phyloP scores from a whole-genome alignment of 2,888 invertebrate genomes.

The Phytoseiulus persimilis region DNA sequence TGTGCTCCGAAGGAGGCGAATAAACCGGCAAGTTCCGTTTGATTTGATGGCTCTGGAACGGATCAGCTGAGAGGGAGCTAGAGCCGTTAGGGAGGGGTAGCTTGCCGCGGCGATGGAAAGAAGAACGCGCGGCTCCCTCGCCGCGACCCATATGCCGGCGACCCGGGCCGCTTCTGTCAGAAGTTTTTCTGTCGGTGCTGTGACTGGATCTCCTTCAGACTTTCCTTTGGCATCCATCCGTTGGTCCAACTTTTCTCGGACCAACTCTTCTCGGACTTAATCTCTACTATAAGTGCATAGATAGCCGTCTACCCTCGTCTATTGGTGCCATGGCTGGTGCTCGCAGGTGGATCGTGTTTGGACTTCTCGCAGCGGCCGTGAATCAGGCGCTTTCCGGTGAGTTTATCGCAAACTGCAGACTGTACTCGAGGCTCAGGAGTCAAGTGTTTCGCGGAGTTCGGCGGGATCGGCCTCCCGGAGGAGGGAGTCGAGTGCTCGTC shows the following conservation, averaged over 20 bases:
- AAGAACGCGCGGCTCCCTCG: slow-evolving; percentile 8
- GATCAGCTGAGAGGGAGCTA: neutral
- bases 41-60: neutral
- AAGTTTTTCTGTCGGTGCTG: slow-evolving; percentile 33
- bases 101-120: slow-evolving; percentile 24
- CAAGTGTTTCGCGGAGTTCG: no score
- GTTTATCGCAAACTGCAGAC: neutral
- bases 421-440: neutral
- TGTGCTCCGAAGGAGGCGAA: neutral
- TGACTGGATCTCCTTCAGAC: neutral
- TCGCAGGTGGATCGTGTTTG: neutral
- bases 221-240: neutral
- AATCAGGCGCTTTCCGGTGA: neutral
- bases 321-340: neutral
- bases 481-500: no score
- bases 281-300: neutral
- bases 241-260: neutral
- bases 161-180: slow-evolving; percentile 25
- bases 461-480: no score
- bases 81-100: neutral
- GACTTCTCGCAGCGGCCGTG: neutral
- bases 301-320: neutral
- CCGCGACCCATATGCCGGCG: slow-evolving; percentile 36
- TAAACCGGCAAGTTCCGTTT: neutral
- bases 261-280: neutral